Conservation (phyloP, 2,888 invertebrate species). For the Euproctis similis region DNA sequence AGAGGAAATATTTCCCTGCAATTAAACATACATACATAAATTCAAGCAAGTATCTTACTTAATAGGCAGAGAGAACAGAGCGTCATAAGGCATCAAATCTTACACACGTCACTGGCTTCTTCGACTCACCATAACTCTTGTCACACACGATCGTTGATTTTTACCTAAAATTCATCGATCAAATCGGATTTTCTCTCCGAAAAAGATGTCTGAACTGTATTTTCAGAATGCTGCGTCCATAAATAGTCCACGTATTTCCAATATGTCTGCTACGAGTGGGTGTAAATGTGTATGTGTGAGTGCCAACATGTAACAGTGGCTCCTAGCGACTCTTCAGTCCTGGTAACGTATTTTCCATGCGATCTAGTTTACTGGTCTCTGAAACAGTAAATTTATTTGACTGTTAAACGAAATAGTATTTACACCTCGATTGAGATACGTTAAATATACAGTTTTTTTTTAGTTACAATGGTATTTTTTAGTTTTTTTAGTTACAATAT, state of each 20-base stretch:
- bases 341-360: conserved; percentile 44
- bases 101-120: too few species aligned
- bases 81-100: too few species aligned
- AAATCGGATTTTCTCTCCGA: conserved; percentile 58
- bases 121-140: too few species aligned
- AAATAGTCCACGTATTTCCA: conserved; percentile 32
- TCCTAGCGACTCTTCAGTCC: conserved; percentile 35
- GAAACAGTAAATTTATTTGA: conserved; percentile 55
- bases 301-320: conserved; percentile 43
- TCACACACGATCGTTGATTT: too few species aligned
- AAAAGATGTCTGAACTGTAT: conserved; percentile 37
- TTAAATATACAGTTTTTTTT: conserved; percentile 4
- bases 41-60: too few species aligned
- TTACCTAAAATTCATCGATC: conserved; percentile 56
- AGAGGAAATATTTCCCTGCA: too few species aligned
- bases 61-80: too few species aligned
- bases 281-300: conserved; percentile 12
- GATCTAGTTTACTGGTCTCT: conserved; percentile 57
- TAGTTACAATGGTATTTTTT: too few species aligned
- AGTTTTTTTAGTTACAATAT: too few species aligned
- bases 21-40: too few species aligned
- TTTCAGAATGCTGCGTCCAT: neutral
- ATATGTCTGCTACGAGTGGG: conserved; percentile 16
- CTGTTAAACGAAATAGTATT: conserved; percentile 40
- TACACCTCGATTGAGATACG: conserved; percentile 17